phyloP scores from a whole-genome alignment of 2,113 vertebrate species.

The Gallinago media region DNA sequence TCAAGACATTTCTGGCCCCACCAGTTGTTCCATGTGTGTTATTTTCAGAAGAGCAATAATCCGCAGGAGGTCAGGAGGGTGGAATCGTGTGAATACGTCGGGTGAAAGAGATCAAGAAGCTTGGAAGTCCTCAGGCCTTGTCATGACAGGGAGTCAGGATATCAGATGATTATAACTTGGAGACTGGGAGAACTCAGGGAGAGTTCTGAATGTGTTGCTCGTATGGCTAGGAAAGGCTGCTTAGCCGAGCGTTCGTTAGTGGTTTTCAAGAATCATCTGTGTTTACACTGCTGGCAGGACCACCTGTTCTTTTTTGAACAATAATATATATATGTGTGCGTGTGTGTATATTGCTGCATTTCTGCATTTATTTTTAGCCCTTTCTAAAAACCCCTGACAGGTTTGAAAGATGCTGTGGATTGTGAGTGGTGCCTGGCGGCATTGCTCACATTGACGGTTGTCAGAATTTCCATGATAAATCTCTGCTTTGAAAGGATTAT shows the following conservation, averaged over 20 bases:
- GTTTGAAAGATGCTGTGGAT: constrained; percentile 55
- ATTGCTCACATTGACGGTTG: constrained; percentile 39
- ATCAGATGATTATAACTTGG: background rate
- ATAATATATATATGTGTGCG: background rate
- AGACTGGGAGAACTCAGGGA: background rate
- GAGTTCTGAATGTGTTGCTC: background rate
- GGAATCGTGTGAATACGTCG: constrained; percentile 59
- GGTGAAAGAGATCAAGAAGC: constrained; percentile 22
- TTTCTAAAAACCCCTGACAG: constrained; percentile 10
- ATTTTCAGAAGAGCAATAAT: constrained; percentile 79
- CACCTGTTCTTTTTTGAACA: constrained; percentile 54
- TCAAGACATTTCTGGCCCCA: constrained; percentile 56
- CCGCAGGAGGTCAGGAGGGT: constrained; percentile 46
- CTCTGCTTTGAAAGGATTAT: constrained; percentile 54
- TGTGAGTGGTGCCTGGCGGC: constrained; percentile 44
- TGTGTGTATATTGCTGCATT: constrained; percentile 24
- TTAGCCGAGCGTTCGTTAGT: background rate
- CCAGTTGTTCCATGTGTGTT: constrained; percentile 72
- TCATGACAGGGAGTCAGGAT: background rate
- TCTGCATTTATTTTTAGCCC: constrained; percentile 69
- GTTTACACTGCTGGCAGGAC: background rate
- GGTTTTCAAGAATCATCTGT: constrained; percentile 23
- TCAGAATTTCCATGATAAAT: constrained; percentile 64
- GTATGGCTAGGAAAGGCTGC: background rate
- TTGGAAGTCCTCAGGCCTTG: background rate